Evolutionary conservation across 2,888 invertebrate genomes (phyloP).

Genomic region (Kuschelorhynchus macadamiae): DNA sequence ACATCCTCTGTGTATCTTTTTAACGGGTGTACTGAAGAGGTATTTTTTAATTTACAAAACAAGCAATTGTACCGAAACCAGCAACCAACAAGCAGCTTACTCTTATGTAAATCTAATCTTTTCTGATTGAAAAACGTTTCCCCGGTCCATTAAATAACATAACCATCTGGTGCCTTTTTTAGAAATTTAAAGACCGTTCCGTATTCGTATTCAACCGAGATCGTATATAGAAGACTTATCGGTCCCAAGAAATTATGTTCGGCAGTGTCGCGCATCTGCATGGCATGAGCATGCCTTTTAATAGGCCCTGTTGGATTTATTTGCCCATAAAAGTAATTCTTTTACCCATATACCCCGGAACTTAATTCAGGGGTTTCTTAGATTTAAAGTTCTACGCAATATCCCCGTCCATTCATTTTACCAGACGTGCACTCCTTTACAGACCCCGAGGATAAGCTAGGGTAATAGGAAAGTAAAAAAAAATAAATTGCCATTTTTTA

Average conservation of each 20-base stretch:
- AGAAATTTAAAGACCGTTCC: slow-evolving; percentile 52
- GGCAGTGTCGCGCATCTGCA: slow-evolving; percentile 65
- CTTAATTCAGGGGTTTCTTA: slow-evolving; percentile 67
- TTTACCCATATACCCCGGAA: slow-evolving; percentile 64
- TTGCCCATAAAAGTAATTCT: slow-evolving; percentile 67
- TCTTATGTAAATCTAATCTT: too few species aligned
- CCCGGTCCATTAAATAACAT: slow-evolving; percentile 33
- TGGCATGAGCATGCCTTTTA: slow-evolving; percentile 66
- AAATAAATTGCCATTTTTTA: slow-evolving; percentile 36
- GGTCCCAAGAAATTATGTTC: slow-evolving; percentile 50
- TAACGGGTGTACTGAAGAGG: too few species aligned
- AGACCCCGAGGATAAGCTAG: slow-evolving; percentile 40
- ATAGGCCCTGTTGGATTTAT: slow-evolving; percentile 66
- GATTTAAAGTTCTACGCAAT: slow-evolving; percentile 64
- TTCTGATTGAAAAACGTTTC: slow-evolving; percentile 29
- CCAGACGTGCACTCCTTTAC: slow-evolving; percentile 26
- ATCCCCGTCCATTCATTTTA: slow-evolving; percentile 46
- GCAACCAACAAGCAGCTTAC: too few species aligned
- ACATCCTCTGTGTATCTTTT: too few species aligned
- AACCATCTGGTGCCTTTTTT: slow-evolving; percentile 46
- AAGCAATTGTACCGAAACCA: too few species aligned
- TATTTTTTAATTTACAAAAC: too few species aligned
- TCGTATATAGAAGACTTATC: slow-evolving; percentile 62
- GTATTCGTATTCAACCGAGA: slow-evolving; percentile 60
- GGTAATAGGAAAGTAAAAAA: slow-evolving; percentile 37